A percentile compares a stretch with the other conserved stretches of the same genome.
phyloP scores from a whole-genome alignment of 2,888 invertebrate species.

The Cryptus viduatorius region DNA sequence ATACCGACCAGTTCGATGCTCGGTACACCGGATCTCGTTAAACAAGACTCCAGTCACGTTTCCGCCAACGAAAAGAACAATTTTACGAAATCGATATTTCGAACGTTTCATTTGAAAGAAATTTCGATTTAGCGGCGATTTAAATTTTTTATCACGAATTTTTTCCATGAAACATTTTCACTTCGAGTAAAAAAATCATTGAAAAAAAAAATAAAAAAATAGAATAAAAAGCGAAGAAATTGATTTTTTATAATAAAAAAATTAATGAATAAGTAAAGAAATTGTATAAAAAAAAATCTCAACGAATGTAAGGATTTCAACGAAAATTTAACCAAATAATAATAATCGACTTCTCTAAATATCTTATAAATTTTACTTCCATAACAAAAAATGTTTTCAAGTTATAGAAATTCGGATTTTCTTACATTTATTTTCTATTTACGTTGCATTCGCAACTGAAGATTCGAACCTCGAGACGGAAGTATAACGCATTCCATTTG shows the following conservation, averaged over 20 bases:
- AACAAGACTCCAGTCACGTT: neutral
- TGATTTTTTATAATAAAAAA: too few species aligned
- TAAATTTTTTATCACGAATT: neutral
- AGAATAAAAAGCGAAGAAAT: too few species aligned
- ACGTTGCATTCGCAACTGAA: neutral
- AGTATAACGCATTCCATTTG: slow-evolving; percentile 26
- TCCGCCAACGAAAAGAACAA: neutral
- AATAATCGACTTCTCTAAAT: too few species aligned
- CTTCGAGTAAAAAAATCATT: neutral
- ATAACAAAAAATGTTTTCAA: too few species aligned
- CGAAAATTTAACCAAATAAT: too few species aligned
- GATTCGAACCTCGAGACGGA: neutral
- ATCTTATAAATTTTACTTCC: too few species aligned
- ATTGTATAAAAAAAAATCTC: too few species aligned
- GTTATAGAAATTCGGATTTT: too few species aligned
- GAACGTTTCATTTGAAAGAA: neutral
- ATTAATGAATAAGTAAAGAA: too few species aligned
- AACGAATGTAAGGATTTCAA: too few species aligned
- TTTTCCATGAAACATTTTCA: neutral
- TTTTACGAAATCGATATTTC: neutral
- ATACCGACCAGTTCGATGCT: neutral
- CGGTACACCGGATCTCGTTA: neutral
- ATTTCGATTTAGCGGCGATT: slow-evolving; percentile 5
- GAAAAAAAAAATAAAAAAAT: too few species aligned
- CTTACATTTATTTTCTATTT: too few species aligned